Evolutionary conservation across 2,888 invertebrate species (phyloP), one percentile per base, ranked within the genome.

Genomic region (Mimachlamys varia): DNA sequence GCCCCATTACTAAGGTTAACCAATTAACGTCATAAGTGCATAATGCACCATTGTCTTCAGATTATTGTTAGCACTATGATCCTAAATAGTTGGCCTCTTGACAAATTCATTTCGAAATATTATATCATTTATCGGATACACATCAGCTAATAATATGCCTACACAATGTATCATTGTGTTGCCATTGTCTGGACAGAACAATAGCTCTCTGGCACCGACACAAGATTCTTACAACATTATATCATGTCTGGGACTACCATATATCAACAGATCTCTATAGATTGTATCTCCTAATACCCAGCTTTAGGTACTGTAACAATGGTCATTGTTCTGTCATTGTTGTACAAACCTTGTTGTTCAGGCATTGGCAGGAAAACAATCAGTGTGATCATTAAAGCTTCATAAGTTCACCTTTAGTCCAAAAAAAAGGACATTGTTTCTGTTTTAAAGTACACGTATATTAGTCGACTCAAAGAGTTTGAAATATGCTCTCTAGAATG

Each of bases 61-160:
- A 19, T 33, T 76, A 17, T 76, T 33, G 33, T 76, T 33, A 27
- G 22, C 12, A 76, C 33, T 33, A n/a, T n/a, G n/a, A n/a, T n/a
- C 76, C 7, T 27, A 33, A 27, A 76, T 27, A 76, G 27, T 76
- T 76, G 76, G 76, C 76, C 76, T 33, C 76, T 5, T 76, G 76
- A 76, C 76, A 76, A 76, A 22, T 76, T 76, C 27, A 33, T 76
- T 76, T 76, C 33, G 33, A 76, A 76, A 76, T 76, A 76, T 76
- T 76, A 76, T 76, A 76, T 76, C 76, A 76, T 33, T 5, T 76
- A 12, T 76, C 76, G 22, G 27, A 76, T 33, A 76, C 76, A 76
- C 27, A 76, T 76, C 33, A 27, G 33, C 13, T 22, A 5, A 76
- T 76, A 76, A 76, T 76, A 27, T 33, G 33, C 13, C 76, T 76